Evolutionary conservation across 1,140 invertebrate genomes (phyloP).

Genomic region (Bacillus rossius): DNA sequence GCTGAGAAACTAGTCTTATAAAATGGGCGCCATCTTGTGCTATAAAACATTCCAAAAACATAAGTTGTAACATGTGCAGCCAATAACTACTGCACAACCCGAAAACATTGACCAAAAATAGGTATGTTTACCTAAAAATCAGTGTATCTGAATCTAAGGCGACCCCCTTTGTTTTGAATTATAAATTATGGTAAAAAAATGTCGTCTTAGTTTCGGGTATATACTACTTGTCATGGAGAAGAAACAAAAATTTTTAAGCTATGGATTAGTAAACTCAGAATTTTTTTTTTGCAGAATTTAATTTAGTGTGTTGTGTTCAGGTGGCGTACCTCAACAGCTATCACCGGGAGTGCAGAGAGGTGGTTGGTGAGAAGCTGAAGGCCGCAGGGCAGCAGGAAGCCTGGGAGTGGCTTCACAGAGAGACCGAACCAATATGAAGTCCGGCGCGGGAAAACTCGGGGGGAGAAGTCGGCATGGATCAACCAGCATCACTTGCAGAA

Average conservation of each 20-base stretch:
- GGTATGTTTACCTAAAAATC: neutral
- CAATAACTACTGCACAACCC: too few relatives aligned
- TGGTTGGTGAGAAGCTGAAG: constrained; percentile 63
- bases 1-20: too few relatives aligned
- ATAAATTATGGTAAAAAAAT: too few relatives aligned
- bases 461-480: too few relatives aligned
- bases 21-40: too few relatives aligned
- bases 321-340: constrained; percentile 72
- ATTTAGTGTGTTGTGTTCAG: constrained; percentile 34
- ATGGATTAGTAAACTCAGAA: neutral
- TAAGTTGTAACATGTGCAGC: too few relatives aligned
- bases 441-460: too few relatives aligned
- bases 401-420: constrained; percentile 66
- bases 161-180: too few relatives aligned
- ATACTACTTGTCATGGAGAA: neutral
- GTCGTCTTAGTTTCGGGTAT: neutral
- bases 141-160: too few relatives aligned
- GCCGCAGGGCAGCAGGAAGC: constrained; percentile 55
- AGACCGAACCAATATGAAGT: constrained; percentile 52
- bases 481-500: too few relatives aligned
- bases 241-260: neutral
- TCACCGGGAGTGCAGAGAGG: constrained; percentile 61
- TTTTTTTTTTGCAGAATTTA: neutral
- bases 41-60: too few relatives aligned
- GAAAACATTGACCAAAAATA: neutral